A percentile compares a stretch with the other conserved stretches of the same genome.
Evolutionary conservation across 2,888 invertebrate genomes (phyloP).

Genomic region (Drosophila diplacantha): DNA sequence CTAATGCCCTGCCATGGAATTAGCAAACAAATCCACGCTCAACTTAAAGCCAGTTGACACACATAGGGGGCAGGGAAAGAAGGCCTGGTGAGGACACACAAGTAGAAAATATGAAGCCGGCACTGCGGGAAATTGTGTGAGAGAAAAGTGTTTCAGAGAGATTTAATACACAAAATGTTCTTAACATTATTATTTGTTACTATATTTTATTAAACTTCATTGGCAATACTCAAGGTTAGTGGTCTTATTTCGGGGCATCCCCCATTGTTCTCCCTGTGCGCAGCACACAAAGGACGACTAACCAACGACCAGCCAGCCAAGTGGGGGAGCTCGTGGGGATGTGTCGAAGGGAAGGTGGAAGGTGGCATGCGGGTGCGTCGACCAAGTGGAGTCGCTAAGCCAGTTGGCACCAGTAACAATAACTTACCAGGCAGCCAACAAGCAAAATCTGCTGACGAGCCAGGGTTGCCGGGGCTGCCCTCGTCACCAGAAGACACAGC

Average conservation of each 20-base stretch:
- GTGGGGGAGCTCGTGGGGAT: constrained; percentile 1
- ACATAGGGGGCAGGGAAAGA: not conserved
- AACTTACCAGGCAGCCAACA: constrained; percentile 67
- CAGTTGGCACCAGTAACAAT: constrained; percentile 70
- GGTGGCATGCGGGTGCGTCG: not conserved
- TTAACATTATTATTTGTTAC: not conserved
- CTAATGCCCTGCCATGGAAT: constrained; percentile 46
- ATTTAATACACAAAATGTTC: not conserved
- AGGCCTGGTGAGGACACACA: constrained; percentile 1
- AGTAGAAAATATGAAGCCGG: constrained; percentile 48
- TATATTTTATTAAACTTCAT: not conserved
- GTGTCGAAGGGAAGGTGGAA: not conserved
- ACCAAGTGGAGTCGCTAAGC: constrained; percentile 59
- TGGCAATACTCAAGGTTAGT: not conserved
- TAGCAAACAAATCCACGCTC: constrained; percentile 43
- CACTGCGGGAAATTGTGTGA: constrained; percentile 7
- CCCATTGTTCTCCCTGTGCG: constrained; percentile 4
- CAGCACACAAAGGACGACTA: constrained; percentile 32
- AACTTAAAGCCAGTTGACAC: constrained; percentile 48
- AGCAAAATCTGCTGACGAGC: constrained; percentile 65
- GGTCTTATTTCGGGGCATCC: not conserved
- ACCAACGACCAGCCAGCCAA: constrained; percentile 27
- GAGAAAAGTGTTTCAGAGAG: no score
- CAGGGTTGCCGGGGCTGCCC: constrained; percentile 10
- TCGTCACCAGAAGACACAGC: constrained; percentile 6